Conservation (phyloP, 2,797 vertebrate genomes). For the Tadarida brasiliensis region DNA sequence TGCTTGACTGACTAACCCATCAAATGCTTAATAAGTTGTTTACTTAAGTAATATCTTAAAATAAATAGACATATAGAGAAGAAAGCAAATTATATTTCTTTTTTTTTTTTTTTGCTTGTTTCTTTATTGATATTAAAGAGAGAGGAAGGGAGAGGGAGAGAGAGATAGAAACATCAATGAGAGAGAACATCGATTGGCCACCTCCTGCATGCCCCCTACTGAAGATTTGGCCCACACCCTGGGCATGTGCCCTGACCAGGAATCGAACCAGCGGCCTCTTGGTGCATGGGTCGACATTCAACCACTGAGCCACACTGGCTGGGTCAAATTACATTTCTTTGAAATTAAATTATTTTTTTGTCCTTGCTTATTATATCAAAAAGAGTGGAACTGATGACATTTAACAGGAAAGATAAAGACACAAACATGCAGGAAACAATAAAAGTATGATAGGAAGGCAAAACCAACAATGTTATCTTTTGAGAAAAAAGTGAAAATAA, state of each 20-base stretch:
- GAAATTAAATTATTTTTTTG: slow-evolving; percentile 34
- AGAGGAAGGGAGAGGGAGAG: too few relatives aligned
- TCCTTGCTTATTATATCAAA: background rate
- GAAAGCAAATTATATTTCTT: slow-evolving; percentile 47
- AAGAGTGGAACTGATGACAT: slow-evolving; percentile 30
- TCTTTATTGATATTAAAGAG: too few relatives aligned
- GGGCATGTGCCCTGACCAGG: too few relatives aligned
- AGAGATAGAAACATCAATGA: too few relatives aligned
- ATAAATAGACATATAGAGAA: background rate
- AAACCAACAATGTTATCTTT: slow-evolving; percentile 39
- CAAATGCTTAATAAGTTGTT: background rate
- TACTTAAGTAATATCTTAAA: background rate
- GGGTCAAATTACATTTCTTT: slow-evolving; percentile 7
- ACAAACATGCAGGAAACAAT: slow-evolving; percentile 44
- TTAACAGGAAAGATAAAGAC: slow-evolving; percentile 57
- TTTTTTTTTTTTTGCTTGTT: background rate
- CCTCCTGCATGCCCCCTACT: too few relatives aligned
- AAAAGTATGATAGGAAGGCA: background rate
- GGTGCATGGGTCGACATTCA: too few relatives aligned
- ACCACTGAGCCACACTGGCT: too few relatives aligned
- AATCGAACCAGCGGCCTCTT: too few relatives aligned
- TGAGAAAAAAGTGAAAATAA: slow-evolving; percentile 46
- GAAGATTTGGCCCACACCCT: too few relatives aligned
- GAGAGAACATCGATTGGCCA: too few relatives aligned
- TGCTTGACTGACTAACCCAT: background rate